Conservation (phyloP, 2,797 vertebrate species). For the Novumbra hubbsi region DNA sequence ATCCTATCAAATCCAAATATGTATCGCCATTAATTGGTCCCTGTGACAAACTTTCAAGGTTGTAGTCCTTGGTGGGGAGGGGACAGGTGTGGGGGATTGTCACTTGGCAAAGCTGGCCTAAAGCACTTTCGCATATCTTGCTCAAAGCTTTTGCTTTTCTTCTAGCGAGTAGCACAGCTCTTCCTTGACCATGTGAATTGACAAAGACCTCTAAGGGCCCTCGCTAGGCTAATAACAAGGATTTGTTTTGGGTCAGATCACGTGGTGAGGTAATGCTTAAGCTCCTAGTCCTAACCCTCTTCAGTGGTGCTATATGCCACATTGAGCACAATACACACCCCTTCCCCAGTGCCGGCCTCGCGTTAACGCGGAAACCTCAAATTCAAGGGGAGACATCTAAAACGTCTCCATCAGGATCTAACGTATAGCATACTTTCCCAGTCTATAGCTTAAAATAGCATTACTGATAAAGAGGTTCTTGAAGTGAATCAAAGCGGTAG, state of each 20-base stretch:
- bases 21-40: not conserved
- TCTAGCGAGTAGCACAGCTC: not conserved
- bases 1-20: constrained; percentile 5
- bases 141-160: not conserved
- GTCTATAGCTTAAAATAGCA: constrained; percentile 62
- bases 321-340: constrained; percentile 19
- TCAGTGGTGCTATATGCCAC: not conserved
- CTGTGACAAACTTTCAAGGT: not conserved
- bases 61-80: not conserved
- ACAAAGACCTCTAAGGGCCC: not conserved
- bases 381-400: constrained; percentile 31
- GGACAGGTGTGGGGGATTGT: not conserved
- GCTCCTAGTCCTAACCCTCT: constrained; percentile 4
- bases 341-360: constrained; percentile 34
- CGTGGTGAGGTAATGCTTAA: not conserved
- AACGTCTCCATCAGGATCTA: constrained; percentile 23
- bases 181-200: not conserved
- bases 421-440: constrained; percentile 50
- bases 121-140: not conserved
- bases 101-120: not conserved
- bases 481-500: constrained; percentile 60
- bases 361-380: constrained; percentile 55
- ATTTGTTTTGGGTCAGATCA: not conserved
- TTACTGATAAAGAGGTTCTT: constrained; percentile 44
- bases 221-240: not conserved